Evolutionary conservation across 2,888 invertebrate species (phyloP), one percentile per base, ranked within the genome.

Genomic region (Phyllotreta striolata): DNA sequence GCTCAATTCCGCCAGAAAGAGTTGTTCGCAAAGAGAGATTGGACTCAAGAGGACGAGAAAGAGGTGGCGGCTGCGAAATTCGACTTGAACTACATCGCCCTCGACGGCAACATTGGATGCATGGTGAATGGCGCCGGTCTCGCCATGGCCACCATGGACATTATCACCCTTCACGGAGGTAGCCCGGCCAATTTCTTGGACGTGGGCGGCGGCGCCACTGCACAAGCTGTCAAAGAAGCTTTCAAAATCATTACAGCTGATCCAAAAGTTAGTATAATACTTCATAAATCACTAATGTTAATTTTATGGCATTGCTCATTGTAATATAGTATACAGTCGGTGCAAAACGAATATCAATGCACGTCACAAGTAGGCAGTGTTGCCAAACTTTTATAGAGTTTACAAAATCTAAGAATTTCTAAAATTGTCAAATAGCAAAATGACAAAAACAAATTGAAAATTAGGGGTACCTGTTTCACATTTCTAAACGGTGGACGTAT

Each of bases 61-160:
- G 97, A 98, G 84, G 92, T 94, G 6, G 91, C 91, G 77, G 97
- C 97, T 6, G 91, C 94, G 44, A 91, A 93, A 79, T 91, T 87
- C 75, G 91, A 93, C 77, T 85, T 98, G 72, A 98, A 97, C 82
- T 98, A 97, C 83, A 96, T 98, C 78, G 93, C 95, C 13, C 87
- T 97, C 47, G 96, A 97, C 80, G 97, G 97, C 55, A 91, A 88
- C 77, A 96, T 96, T 77, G 96, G 96, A 1, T 97, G 96, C 82
- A 89, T 97, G 87, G 96, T 97, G 40, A 97, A 97, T 80, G 97
- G 97, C 64, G 97, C 97, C 63, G 97, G 97, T 68, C 84, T 98
- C 70, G 97, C 97, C 34, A 97, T 97, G 97, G 96, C 97, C 14
- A 98, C 97, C 5, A 97, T 98, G 97, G 97, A 98, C 80, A 96